A percentile compares a stretch with the other conserved stretches of the same genome.
phyloP scores from a whole-genome alignment of 2,888 invertebrate species.

The Lepidocyrtinus sp. region DNA sequence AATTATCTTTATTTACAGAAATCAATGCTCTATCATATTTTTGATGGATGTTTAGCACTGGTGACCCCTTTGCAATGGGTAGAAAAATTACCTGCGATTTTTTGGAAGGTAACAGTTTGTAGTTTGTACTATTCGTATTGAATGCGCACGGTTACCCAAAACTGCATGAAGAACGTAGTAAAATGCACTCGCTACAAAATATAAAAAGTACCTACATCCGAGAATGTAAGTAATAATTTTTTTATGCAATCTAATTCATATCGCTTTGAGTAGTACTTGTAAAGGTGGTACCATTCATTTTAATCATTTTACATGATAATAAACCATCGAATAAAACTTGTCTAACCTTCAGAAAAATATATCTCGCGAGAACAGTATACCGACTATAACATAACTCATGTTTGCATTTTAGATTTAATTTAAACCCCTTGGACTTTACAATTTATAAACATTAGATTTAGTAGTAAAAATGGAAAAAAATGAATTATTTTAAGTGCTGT shows the following conservation, averaged over 20 bases:
- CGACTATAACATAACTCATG: too few relatives aligned
- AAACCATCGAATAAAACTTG: conserved; percentile 3
- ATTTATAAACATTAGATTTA: neutral
- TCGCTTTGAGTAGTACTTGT: neutral
- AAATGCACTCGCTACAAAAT: neutral
- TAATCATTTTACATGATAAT: conserved; percentile 1
- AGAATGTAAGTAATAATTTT: neutral
- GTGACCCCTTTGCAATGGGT: conserved; percentile 31
- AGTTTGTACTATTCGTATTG: neutral
- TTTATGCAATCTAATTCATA: neutral
- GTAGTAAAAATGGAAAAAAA: neutral
- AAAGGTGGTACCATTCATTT: neutral
- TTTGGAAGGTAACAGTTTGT: neutral
- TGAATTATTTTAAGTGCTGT: neutral
- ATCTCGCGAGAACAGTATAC: too few relatives aligned
- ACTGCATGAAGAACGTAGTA: too few relatives aligned
- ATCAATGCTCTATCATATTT: too few relatives aligned
- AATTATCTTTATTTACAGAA: too few relatives aligned
- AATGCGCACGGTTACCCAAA: conserved; percentile 1
- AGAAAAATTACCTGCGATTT: neutral
- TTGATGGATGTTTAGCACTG: conserved; percentile 1
- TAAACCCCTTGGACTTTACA: too few relatives aligned
- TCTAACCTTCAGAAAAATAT: conserved; percentile 13
- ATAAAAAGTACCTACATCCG: neutral
- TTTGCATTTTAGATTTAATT: too few relatives aligned